phyloP scores from a whole-genome alignment of 2,113 vertebrate species.

The Labrus mixtus region DNA sequence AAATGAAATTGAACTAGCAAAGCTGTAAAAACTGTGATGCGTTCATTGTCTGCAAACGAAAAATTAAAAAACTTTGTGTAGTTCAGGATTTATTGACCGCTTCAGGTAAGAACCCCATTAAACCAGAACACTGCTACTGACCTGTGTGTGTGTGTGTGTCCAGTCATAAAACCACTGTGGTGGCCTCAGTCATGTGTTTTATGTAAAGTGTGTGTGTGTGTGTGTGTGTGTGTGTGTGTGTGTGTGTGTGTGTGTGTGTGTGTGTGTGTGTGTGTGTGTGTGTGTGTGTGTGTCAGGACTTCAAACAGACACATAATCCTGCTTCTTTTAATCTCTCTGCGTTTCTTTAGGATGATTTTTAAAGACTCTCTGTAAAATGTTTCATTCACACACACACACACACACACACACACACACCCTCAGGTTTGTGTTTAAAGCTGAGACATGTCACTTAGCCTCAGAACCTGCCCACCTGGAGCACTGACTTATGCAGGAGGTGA shows the following conservation, averaged over 20 bases:
- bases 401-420: not conserved
- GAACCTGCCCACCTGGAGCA: no score
- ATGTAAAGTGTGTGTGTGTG: conserved; percentile 42
- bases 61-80: conserved; percentile 38
- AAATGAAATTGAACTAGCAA: no score
- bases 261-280: conserved; percentile 25
- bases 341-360: conserved; percentile 30
- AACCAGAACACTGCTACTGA: conserved; percentile 53
- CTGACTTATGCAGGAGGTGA: no score
- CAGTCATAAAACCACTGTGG: conserved; percentile 54
- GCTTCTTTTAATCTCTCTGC: conserved; percentile 38
- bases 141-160: conserved; percentile 23
- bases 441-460: no score
- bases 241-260: no score
- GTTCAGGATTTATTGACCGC: conserved; percentile 56
- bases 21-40: not conserved
- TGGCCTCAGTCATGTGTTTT: conserved; percentile 64
- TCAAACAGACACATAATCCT: conserved; percentile 79
- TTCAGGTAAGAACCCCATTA: conserved; percentile 68
- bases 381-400: not conserved
- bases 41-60: conserved; percentile 45
- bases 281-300: conserved; percentile 61
- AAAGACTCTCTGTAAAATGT: not conserved
- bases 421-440: no score
- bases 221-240: no score